Evolutionary conservation across 2,797 vertebrate species (phyloP), one percentile per base, ranked within the genome.

Genomic region (Rallus crepitans): DNA sequence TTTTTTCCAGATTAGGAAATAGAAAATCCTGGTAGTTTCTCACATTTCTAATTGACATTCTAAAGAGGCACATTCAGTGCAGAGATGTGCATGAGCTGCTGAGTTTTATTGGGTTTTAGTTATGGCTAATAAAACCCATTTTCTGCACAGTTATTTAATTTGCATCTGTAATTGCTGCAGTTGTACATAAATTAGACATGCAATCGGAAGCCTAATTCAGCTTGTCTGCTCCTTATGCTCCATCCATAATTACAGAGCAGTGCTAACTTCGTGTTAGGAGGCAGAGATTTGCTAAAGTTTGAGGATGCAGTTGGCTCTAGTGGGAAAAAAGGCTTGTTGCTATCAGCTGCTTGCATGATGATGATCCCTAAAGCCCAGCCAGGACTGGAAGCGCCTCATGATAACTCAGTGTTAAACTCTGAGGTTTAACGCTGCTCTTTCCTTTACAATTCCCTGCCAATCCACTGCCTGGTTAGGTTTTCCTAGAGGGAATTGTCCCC

Each of bases 121-220:
- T 96, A 93, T 92, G 94, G 96, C 90, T 96, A 96, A 96, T 97
- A 96, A 95, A 95, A 47, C 40, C 93, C 81, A 93, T 96, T 96
- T 96, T 94, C 93, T 96, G 91, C 93, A 80, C 81, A 89, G 90
- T 96, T 96, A 96, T 94, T 93, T 96, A 95, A 95, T 96, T 95
- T 97, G 90, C 88, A 95, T 94, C 91, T 93, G 45, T 94, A 96
- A 93, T 93, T 93, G 81, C 90, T 68, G 75, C 83, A 94, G 93
- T 97, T 95, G 91, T 94, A 95, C 86, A 87, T 96, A 96, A 95
- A 96, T 94, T 95, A 97, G 96, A 84, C 94, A 87, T 90, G 93
- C 90, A 93, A 95, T 95, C 8, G 8, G 83, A 91, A 94, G 88
- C 83, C 88, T 96, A 95, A 96, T 95, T 88, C 88, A 65, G 75